phyloP scores from a whole-genome alignment of 2,888 invertebrate species.

The Acanthococcus lagerstroemiae region DNA sequence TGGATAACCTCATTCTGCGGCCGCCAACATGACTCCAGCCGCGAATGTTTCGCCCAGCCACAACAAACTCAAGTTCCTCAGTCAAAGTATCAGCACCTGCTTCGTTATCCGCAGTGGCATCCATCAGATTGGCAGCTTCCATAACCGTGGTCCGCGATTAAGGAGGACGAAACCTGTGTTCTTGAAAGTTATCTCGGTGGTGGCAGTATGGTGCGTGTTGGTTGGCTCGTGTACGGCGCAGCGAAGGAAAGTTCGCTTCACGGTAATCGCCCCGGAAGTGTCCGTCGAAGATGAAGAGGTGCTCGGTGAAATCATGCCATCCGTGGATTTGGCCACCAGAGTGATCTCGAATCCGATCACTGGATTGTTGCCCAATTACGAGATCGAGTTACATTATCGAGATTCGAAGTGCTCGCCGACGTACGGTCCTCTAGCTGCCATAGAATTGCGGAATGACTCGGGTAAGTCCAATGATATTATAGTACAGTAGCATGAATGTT shows the following conservation, averaged over 20 bases:
- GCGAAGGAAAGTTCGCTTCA: conserved; percentile 49
- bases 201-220: neutral
- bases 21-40: neutral
- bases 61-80: neutral
- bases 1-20: too few relatives aligned
- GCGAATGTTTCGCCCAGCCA: neutral
- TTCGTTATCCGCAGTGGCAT: neutral
- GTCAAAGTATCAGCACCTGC: neutral
- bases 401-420: conserved; percentile 69
- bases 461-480: too few relatives aligned
- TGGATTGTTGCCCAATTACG: conserved; percentile 57
- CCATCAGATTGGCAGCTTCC: neutral
- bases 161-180: neutral
- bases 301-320: conserved; percentile 56
- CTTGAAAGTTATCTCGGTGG: neutral
- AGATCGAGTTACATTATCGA: conserved; percentile 55
- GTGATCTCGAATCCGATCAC: conserved; percentile 49
- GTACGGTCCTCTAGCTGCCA: conserved; percentile 64
- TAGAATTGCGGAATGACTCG: conserved; percentile 49
- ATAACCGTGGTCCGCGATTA: neutral
- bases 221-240: neutral
- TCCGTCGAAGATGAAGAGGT: conserved; percentile 51
- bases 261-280: conserved; percentile 55
- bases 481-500: too few relatives aligned
- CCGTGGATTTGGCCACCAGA: conserved; percentile 57